Evolutionary conservation across 2,888 invertebrate genomes (phyloP).

Genomic region (Philereme vetulata): DNA sequence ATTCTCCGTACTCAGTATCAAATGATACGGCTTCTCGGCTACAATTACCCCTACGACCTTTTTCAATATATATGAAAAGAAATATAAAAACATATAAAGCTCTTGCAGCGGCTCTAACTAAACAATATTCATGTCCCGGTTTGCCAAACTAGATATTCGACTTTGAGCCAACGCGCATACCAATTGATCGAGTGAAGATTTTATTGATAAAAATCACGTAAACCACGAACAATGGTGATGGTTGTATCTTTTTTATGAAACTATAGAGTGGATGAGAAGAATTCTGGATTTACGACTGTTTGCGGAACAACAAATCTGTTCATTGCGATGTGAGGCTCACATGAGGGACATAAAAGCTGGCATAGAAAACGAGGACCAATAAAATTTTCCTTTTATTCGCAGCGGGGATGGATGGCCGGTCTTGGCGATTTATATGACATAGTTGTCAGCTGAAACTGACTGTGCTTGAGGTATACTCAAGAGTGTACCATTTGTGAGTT

Average conservation of each 20-base stretch:
- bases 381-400: constrained; percentile 63
- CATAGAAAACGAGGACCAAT: constrained; percentile 52
- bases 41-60: constrained; percentile 39
- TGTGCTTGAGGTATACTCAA: constrained; percentile 45
- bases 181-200: constrained; percentile 47
- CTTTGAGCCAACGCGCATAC: constrained; percentile 36
- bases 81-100: constrained; percentile 35
- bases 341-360: constrained; percentile 63
- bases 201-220: constrained; percentile 69
- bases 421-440: constrained; percentile 47
- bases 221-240: constrained; percentile 50
- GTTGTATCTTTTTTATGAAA: constrained; percentile 53
- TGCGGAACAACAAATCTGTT: constrained; percentile 65
- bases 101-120: constrained; percentile 23
- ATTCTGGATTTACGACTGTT: constrained; percentile 71
- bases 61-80: constrained; percentile 38
- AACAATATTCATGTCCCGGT: constrained; percentile 30
- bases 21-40: constrained; percentile 35
- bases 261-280: constrained; percentile 62
- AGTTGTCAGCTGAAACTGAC: constrained; percentile 47
- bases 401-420: constrained; percentile 45
- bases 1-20: constrained; percentile 26
- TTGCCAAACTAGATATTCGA: constrained; percentile 22
- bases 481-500: constrained; percentile 38
- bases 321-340: constrained; percentile 52